Base-by-base conservation (phyloP, 2,113 vertebrate species). In the Silurus asotus region DNA sequence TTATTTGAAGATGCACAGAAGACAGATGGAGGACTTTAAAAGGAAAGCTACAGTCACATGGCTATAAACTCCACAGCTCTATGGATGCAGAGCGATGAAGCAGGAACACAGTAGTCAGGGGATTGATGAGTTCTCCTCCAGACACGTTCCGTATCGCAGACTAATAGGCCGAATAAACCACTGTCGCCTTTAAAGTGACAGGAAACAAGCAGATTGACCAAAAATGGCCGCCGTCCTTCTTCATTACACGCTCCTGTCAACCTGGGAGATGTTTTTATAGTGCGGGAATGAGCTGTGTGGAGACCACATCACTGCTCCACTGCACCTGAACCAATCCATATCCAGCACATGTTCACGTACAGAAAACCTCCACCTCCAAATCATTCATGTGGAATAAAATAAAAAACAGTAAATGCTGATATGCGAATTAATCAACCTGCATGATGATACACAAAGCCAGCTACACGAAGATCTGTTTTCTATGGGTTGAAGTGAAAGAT, bases 141-240 rank as follows among this genome's bases (percentile, higher is more conserved):
- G 65, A 81, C 64, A 28, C 74, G 23, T 83, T 48, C 28, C n/a
- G 51, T 64, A 86, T 81, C 67, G 59, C 9, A 37, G 37, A 37
- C 81, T 89, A 83, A 85, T 87, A 75, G 65, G 75, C 55, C 62
- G 55, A 89, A 85, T 83, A 75, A 70, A 87, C 78, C 67, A 81
- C 82, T 59, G 62, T 64, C 19, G 49, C 79, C 80, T 87, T 81
- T 62, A 62, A 87, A 87, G 37, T 83, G 86, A 86, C 84, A 87
- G 51, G 58, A 69, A 87, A 85, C 84, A 67, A 84, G 88, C 83
- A 61, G 14, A 55, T 79, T 84, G 74, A 89, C 64, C 25, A 70
- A 78, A 89, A 89, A 89, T 83, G 64, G 83, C 86, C 59, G 45
- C 83, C 70, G 62, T 87, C 82, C 72, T 82, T 81, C 81, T 86